Percentiles rank a stretch among this genome's conserved stretches.
Conservation (phyloP, 53 echinoderm and acorn worm genomes). For the Echinarachnius parma region DNA sequence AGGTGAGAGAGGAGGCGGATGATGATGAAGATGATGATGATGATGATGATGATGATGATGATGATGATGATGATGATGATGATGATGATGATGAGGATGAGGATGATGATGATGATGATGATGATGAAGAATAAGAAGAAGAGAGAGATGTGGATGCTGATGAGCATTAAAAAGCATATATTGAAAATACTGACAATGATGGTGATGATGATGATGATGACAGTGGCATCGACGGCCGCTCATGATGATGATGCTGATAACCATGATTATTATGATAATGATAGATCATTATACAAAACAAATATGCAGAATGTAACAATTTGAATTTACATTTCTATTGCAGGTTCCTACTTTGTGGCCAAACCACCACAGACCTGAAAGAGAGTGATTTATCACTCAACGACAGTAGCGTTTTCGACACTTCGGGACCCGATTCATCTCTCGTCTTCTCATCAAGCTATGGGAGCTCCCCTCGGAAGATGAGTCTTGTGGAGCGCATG, state of each 20-base stretch:
- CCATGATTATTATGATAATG: not conserved
- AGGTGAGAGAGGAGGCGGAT: constrained; percentile 67
- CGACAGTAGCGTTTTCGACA: constrained; percentile 63
- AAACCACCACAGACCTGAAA: constrained; percentile 80
- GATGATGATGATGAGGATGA: not conserved
- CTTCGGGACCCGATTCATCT: constrained; percentile 56
- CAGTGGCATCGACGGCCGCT: not conserved
- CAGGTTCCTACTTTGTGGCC: constrained; percentile 90
- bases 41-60: constrained; percentile 2
- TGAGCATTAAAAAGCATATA: not conserved
- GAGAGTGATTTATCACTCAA: constrained; percentile 90
- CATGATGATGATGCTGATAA: not conserved
- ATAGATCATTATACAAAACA: too few relatives aligned
- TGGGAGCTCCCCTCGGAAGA: constrained; percentile 85
- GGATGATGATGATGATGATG: constrained; percentile 14
- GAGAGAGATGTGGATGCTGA: not conserved
- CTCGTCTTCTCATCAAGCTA: constrained; percentile 78
- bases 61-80: constrained; percentile 1
- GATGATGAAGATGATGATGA: not conserved
- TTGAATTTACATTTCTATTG: too few relatives aligned
- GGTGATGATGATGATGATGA: not conserved
- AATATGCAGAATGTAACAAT: too few relatives aligned
- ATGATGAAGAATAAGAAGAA: not conserved
- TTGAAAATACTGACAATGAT: not conserved
- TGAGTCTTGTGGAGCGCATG: constrained; percentile 91